Base-by-base conservation (phyloP, 2,888 invertebrate species). In the Hirtodrosophila cameraria region DNA sequence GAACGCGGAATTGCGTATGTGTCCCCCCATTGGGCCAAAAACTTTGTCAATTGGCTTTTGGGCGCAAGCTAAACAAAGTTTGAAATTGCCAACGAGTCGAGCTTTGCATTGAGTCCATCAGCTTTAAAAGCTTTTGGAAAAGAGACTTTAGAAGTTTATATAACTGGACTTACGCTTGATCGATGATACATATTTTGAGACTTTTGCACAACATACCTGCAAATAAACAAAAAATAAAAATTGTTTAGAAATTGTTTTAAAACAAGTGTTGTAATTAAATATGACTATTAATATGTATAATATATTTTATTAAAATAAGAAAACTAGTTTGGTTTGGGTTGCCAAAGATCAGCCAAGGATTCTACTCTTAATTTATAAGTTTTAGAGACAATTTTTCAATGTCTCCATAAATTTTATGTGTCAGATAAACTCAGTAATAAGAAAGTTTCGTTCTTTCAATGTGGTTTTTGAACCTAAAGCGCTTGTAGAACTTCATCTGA, bases 31-130 rank as follows among this genome's bases (percentile, higher is more conserved):
- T 41, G 36, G 59, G 41, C 23, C 38, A 5, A 50, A 54, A 71
- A 84, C 77, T 62, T 68, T 59, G 42, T 20, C 77, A 76, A 78
- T 78, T 78, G 77, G 55, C 85, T 76, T 69, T 60, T 36, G 54
- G 42, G 23, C 15, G 23, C 43, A 46, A 45, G 49, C 49, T 41
- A 49, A n/a, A 42, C 9, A 80, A 78, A 78, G 53, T 86, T 78
- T 68, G 35, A 25, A 63, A 15, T 30, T 27, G 36, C 36, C n/a
- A n/a, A 16, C 7, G 31, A 46, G 23, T 25, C 28, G 20, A 8
- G 42, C 30, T 27, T 18, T 36, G 35, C 39, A 6, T 11, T 59
- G 6, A 41, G 39, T 60, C 35, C 45, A 28, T 13, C 33, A 38
- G 39, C 49, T 59, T 39, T 58, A 43, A 39, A 53, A 53, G 48